A percentile compares a stretch with the other conserved stretches of the same genome.
Evolutionary conservation across 2,113 vertebrate species (phyloP).

Genomic region (Regulus satrapa): DNA sequence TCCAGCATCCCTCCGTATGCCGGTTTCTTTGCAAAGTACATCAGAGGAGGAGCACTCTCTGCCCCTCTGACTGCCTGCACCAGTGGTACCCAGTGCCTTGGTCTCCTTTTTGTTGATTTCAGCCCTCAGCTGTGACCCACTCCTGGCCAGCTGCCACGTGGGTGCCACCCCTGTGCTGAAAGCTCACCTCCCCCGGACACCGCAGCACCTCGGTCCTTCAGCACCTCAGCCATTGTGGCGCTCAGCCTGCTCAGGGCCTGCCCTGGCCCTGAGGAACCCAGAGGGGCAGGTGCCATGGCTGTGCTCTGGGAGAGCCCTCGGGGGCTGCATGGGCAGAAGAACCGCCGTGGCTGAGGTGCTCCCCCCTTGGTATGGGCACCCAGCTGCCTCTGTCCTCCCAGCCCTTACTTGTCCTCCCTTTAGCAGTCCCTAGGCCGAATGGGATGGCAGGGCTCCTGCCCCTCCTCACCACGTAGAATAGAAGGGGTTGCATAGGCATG

Average conservation of each 20-base stretch:
- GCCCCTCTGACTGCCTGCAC: not conserved
- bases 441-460: not conserved
- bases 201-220: not conserved
- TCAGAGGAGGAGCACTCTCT: not conserved
- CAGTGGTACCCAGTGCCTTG: accelerated
- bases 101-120: not conserved
- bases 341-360: accelerated
- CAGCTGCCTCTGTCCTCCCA: not conserved
- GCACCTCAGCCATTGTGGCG: not conserved
- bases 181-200: not conserved
- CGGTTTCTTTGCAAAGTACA: not conserved
- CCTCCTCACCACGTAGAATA: accelerated
- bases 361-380: accelerated
- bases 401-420: accelerated
- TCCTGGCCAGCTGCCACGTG: not conserved
- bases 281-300: not conserved
- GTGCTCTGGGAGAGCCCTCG: accelerated
- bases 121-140: not conserved
- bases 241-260: not conserved
- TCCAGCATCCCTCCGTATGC: not conserved
- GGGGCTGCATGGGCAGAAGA: accelerated
- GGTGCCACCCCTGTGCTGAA: not conserved
- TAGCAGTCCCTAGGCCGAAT: accelerated
- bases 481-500: not conserved
- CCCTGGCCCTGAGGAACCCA: not conserved